A percentile compares a stretch with the other conserved stretches of the same genome.
Evolutionary conservation across 2,888 invertebrate genomes (phyloP).

Genomic region (Archaeoteleia sp.): DNA sequence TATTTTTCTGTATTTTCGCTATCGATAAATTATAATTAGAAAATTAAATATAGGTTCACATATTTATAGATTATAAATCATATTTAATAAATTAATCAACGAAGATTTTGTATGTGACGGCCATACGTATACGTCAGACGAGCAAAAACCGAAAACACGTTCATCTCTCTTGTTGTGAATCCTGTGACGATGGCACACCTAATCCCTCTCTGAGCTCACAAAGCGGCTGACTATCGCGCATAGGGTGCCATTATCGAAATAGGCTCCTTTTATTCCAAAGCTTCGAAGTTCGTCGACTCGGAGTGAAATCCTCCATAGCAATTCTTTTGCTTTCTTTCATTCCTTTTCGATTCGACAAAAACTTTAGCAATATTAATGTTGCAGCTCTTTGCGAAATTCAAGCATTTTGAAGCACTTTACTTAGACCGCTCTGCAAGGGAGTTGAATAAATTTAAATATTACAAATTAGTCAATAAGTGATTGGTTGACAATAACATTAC

Average conservation of each 20-base stretch:
- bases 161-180: slow-evolving; percentile 60
- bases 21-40: no score
- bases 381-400: slow-evolving; percentile 12
- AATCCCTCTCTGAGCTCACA: slow-evolving; percentile 71
- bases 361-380: slow-evolving; percentile 48
- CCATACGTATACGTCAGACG: slow-evolving; percentile 2
- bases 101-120: slow-evolving; percentile 10
- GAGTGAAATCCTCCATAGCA: slow-evolving; percentile 58
- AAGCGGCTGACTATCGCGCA: slow-evolving; percentile 65
- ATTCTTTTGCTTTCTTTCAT: slow-evolving; percentile 53
- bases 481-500: no score
- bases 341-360: slow-evolving; percentile 43
- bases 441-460: no score
- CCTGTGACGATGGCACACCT: slow-evolving; percentile 67
- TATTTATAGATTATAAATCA: no score
- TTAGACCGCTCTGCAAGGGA: no score
- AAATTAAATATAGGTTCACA: no score
- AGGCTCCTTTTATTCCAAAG: slow-evolving; percentile 68
- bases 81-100: no score
- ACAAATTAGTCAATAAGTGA: no score
- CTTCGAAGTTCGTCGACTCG: slow-evolving; percentile 58
- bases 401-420: slow-evolving; percentile 10
- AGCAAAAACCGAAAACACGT: slow-evolving; percentile 30
- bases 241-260: slow-evolving; percentile 72
- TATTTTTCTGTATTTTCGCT: no score